Percentiles rank a stretch among this genome's conserved stretches.
These are phyloP conservation scores for Cephalotes varians DNA, from an alignment of 2,888 invertebrate species.

Conservation along the genomic window DNA sequence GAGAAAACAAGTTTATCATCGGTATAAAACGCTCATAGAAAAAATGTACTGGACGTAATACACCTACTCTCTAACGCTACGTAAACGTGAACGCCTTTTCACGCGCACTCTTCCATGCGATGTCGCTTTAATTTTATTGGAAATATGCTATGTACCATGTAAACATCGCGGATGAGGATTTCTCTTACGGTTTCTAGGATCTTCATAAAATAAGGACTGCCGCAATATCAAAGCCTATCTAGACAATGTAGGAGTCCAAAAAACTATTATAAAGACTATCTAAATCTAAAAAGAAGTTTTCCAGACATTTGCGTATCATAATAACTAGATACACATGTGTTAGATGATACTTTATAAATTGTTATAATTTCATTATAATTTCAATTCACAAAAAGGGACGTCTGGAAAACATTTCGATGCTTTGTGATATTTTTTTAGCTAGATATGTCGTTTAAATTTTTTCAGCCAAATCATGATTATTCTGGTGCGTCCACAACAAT, in stretches of 20 bases:
- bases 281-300: background rate
- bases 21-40: constrained; percentile 83
- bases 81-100: constrained; percentile 68
- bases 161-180: background rate
- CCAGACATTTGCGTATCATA: background rate
- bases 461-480: background rate
- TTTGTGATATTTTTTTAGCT: background rate
- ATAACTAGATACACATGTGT: background rate
- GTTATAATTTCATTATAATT: constrained; percentile 24
- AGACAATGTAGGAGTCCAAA: background rate
- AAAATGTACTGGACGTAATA: constrained; percentile 79
- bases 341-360: background rate
- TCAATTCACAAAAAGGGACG: background rate
- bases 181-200: background rate
- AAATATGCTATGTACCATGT: constrained; percentile 8
- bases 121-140: constrained; percentile 46
- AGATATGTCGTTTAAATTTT: background rate
- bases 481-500: background rate
- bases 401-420: background rate
- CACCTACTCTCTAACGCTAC: constrained; percentile 71
- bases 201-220: background rate
- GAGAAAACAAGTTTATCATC: constrained; percentile 80
- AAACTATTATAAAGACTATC: background rate
- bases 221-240: background rate
- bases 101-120: constrained; percentile 69